phyloP scores from a whole-genome alignment of 2,113 vertebrate genomes.

The mouse (Mus musculus) region GRCm39 chr10:39565001-39565500 shows the following conservation, averaged over 20 bases:
- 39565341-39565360: background rate
- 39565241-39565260: constrained; percentile 9
- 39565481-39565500: background rate
- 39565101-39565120: background rate
- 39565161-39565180: background rate
- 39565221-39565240: background rate
- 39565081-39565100: too few relatives aligned
- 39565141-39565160: background rate
- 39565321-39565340: background rate
- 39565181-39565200: background rate
- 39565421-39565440: background rate
- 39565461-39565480: background rate
- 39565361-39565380: background rate
- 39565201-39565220: background rate
- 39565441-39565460: background rate
- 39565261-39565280: constrained; percentile 19
- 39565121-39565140: background rate
- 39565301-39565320: background rate
- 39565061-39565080: background rate
- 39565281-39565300: background rate
- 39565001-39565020: background rate
- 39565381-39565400: background rate
- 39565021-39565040: background rate
- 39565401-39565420: background rate
- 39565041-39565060: background rate